Percentiles rank a stretch among this genome's conserved stretches.
These are phyloP conservation scores for Sebastes nivosus DNA, from an alignment of 2,797 vertebrate species.

Conservation along the genomic window DNA sequence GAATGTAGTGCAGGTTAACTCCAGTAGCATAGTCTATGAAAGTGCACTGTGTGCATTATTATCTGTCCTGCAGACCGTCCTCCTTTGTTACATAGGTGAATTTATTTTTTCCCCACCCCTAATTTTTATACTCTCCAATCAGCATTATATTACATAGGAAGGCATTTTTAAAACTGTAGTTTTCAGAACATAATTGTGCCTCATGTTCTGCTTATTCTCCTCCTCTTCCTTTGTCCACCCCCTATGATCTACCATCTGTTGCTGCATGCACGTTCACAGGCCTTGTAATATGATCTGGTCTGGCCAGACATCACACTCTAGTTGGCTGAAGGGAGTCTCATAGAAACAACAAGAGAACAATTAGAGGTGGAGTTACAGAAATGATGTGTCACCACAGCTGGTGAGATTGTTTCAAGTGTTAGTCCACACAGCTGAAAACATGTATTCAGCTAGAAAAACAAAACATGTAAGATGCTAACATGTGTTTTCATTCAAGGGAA, in stretches of 20 bases:
- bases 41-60: too few relatives aligned
- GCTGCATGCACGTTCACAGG: conserved; percentile 64
- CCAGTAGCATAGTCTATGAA: too few relatives aligned
- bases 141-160: neutral
- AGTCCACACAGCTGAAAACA: conserved; percentile 1
- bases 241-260: conserved; percentile 76
- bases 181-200: conserved; percentile 31
- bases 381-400: conserved; percentile 56
- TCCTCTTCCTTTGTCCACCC: conserved; percentile 53
- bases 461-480: neutral
- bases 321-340: conserved; percentile 65
- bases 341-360: conserved; percentile 59
- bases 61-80: too few relatives aligned
- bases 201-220: conserved; percentile 40
- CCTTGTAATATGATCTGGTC: conserved; percentile 73
- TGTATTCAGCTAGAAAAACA: neutral
- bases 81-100: too few relatives aligned
- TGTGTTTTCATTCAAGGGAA: neutral
- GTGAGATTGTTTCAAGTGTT: conserved; percentile 11
- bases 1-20: too few relatives aligned
- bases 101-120: neutral
- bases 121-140: neutral
- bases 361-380: conserved; percentile 63
- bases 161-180: neutral
- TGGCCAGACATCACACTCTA: conserved; percentile 62